A percentile compares a stretch with the other conserved stretches of the same genome.
Evolutionary conservation across 2,888 invertebrate genomes (phyloP).

Genomic region (Pelosia muscerda): DNA sequence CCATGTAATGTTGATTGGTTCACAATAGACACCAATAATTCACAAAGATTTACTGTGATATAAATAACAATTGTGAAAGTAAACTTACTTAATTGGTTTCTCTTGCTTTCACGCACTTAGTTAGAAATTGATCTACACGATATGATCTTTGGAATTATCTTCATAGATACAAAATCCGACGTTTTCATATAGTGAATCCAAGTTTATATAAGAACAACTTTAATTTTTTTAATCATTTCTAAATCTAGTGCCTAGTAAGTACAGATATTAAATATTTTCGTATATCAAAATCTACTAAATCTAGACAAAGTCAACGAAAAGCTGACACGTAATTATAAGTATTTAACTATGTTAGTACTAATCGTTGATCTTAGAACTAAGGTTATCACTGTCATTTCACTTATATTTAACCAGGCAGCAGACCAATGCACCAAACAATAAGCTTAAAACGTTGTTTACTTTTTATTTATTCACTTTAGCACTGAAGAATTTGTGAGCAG

Average conservation of each 20-base stretch:
- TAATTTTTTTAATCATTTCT: background rate
- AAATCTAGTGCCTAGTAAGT: background rate
- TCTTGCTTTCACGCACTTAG: background rate
- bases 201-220: too few species aligned
- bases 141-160: background rate
- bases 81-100: background rate
- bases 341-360: background rate
- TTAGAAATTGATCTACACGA: background rate
- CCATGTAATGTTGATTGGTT: conserved; percentile 23
- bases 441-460: too few species aligned
- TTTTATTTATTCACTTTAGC: too few species aligned
- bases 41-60: background rate
- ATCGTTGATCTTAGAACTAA: background rate
- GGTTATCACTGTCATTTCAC: background rate
- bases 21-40: background rate
- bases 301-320: background rate
- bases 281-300: background rate
- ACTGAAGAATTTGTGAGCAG: too few species aligned
- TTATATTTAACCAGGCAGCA: too few species aligned
- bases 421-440: too few species aligned
- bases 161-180: too few species aligned
- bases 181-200: too few species aligned
- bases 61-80: background rate
- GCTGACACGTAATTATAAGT: background rate
- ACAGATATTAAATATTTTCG: background rate